Evolutionary conservation across 2,113 vertebrate genomes (phyloP).

Genomic region (Setophaga kirtlandii): DNA sequence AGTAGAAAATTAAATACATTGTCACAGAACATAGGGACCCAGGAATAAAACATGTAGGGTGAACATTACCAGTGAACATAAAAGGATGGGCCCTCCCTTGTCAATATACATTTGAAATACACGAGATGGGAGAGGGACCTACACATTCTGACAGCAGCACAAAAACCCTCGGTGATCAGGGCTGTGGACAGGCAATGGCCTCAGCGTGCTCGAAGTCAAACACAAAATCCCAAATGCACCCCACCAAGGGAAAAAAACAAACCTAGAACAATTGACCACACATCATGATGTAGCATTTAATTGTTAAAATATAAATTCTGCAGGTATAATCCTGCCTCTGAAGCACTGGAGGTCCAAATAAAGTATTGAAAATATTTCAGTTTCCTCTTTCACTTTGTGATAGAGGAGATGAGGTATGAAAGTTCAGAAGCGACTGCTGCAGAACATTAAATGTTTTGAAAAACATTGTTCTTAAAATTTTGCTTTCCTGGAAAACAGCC

Average conservation of each 20-base stretch:
- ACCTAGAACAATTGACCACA: not conserved
- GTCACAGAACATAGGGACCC: not conserved
- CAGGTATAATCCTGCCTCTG: not conserved
- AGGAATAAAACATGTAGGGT: not conserved
- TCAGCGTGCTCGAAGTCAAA: not conserved
- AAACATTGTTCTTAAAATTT: not conserved
- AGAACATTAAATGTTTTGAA: not conserved
- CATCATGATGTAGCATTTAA: not conserved
- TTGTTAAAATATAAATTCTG: not conserved
- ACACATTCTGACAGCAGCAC: not conserved
- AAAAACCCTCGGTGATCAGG: fast-evolving
- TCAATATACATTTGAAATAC: not conserved
- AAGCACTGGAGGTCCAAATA: not conserved
- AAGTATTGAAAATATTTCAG: not conserved
- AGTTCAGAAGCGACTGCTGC: not conserved
- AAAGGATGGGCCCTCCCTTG: not conserved
- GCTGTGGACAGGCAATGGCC: not conserved
- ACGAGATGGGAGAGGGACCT: not conserved
- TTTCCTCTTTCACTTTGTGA: not conserved
- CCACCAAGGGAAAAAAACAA: not conserved
- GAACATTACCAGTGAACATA: not conserved
- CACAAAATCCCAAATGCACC: not conserved
- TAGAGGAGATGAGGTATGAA: not conserved
- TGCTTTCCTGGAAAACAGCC: not conserved
- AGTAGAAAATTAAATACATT: not conserved